Evolutionary conservation across 2,113 vertebrate genomes (phyloP).

Genomic region (Pristiophorus japonicus): DNA sequence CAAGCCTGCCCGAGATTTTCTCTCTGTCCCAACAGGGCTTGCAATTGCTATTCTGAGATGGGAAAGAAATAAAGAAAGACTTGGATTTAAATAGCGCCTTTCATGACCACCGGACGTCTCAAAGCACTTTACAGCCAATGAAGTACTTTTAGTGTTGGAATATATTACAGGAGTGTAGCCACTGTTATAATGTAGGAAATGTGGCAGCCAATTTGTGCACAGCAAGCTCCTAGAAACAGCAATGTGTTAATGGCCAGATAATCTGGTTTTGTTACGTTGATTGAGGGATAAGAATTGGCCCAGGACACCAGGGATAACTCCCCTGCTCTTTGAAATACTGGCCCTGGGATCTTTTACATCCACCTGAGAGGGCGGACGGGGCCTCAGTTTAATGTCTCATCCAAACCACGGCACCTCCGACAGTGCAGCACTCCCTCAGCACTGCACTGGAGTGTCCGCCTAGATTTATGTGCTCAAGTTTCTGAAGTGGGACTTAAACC

Average conservation of each 20-base stretch:
- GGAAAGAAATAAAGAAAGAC: neutral
- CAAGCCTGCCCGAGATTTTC: no score
- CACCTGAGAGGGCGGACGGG: neutral
- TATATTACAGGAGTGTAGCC: no score
- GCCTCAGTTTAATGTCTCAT: neutral
- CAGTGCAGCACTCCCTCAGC: neutral
- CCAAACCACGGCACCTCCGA: neutral
- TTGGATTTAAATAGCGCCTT: neutral
- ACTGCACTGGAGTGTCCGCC: neutral
- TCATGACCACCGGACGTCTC: neutral
- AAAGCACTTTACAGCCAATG: neutral
- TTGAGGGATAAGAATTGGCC: neutral
- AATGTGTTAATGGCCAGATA: neutral
- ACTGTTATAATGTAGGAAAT: neutral
- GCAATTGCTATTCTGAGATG: no score
- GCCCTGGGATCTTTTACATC: neutral
- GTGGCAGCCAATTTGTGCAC: neutral
- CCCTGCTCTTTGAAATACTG: neutral
- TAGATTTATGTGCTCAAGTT: neutral
- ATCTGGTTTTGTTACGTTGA: neutral
- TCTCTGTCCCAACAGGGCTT: no score
- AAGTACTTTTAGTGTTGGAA: neutral
- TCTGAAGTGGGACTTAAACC: neutral
- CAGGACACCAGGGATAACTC: neutral
- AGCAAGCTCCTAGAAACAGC: neutral